Evolutionary conservation across 2,888 invertebrate species (phyloP).

Genomic region (Torymus texanus): DNA sequence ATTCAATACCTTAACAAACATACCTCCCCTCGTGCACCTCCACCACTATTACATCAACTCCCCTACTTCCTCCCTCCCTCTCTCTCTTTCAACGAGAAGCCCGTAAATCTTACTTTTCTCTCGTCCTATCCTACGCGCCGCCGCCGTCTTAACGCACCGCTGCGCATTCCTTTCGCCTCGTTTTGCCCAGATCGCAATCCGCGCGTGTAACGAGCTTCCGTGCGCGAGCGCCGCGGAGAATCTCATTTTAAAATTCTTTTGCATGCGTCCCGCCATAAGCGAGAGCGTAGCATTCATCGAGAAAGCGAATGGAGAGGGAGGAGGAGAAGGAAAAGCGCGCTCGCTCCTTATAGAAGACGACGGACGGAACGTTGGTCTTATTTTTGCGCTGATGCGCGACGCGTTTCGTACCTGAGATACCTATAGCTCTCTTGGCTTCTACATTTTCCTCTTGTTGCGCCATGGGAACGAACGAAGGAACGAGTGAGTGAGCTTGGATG

Average conservation of each 20-base stretch:
- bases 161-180: conserved; percentile 60
- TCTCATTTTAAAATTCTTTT: conserved; percentile 59
- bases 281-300: conserved; percentile 22
- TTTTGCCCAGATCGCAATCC: conserved; percentile 64
- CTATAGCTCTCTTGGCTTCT: neutral
- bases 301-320: neutral
- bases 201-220: conserved; percentile 66
- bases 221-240: conserved; percentile 31
- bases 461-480: no score
- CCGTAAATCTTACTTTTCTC: conserved; percentile 44
- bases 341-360: conserved; percentile 7
- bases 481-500: no score
- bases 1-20: conserved; percentile 29
- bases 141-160: conserved; percentile 61
- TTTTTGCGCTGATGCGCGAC: conserved; percentile 6
- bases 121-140: neutral
- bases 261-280: conserved; percentile 13
- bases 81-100: conserved; percentile 4
- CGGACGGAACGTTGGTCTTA: neutral
- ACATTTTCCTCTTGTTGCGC: neutral
- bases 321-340: neutral
- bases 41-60: neutral
- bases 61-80: neutral
- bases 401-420: no score
- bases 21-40: neutral